Conservation (phyloP, 2,113 vertebrate genomes). For the Salvelinus fontinalis region DNA sequence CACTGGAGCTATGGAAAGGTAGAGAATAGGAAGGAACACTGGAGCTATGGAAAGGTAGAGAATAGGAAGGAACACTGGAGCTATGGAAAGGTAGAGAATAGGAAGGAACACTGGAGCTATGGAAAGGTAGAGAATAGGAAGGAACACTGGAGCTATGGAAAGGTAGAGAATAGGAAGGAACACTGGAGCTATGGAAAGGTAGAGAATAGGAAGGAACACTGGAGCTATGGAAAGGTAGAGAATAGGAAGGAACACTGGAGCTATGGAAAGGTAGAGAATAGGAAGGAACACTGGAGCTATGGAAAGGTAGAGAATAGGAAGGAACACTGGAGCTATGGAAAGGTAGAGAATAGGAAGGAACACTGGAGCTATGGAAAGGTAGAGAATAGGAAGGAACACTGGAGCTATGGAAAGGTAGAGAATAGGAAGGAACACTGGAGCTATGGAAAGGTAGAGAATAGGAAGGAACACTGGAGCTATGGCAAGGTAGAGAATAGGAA, state of each 20-base stretch:
- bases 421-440: slow-evolving; percentile 76
- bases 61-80: slow-evolving; percentile 80
- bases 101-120: slow-evolving; percentile 85
- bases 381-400: not conserved
- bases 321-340: slow-evolving; percentile 89
- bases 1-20: slow-evolving; percentile 96
- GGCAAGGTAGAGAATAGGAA: slow-evolving; percentile 58
- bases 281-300: slow-evolving; percentile 85
- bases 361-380: slow-evolving; percentile 68
- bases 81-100: slow-evolving; percentile 81
- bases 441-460: slow-evolving; percentile 81
- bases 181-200: slow-evolving; percentile 96
- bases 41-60: slow-evolving; percentile 89
- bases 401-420: slow-evolving; percentile 79
- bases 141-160: slow-evolving; percentile 89
- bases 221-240: slow-evolving; percentile 89
- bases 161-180: slow-evolving; percentile 68
- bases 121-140: slow-evolving; percentile 75
- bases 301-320: slow-evolving; percentile 75
- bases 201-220: slow-evolving; percentile 66
- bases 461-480: slow-evolving; percentile 38
- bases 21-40: slow-evolving; percentile 66
- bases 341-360: slow-evolving; percentile 68
- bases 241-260: too few relatives aligned
- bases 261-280: too few relatives aligned